Evolutionary conservation across 64 coral and sea anemone genomes (phyloP), one percentile per base, ranked within the genome.

Genomic region (Actinia equina): DNA sequence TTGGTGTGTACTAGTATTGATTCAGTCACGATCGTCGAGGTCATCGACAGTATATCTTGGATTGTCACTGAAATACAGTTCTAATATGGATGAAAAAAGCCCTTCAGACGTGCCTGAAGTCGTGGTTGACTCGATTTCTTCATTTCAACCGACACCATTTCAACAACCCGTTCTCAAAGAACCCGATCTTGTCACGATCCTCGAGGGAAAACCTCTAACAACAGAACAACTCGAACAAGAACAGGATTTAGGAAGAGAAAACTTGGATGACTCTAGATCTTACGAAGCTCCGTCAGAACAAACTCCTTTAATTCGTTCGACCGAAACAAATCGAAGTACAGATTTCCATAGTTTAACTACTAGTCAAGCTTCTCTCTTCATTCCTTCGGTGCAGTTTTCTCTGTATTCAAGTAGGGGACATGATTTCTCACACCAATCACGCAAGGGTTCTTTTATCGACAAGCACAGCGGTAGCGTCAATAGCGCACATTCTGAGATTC

Each of bases 381-480:
- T 94, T 77, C 93, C 89, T 44, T 94, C 93, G 3, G 86, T 94
- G 43, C 89, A 94, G 82, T 87, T 94, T 53, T 94, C 93, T 46
- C 83, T 94, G 65, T 94, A 94, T 43, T 94, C 93, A 7, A 91
- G 86, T 26, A 82, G 93, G 43, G 57, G 86, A 65, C 25, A 82
- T 86, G n/a, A 58, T 45, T 14, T 82, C 44, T 82, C 53, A 17
- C 80, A 51, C 9, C 37, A 23, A 6, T 51, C 78, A 3, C 78
- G 78, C 6, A 44, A 23, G 14, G 78, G 44, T 3, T 81, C 45
- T 49, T 18, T 19, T 9, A 23, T 52, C 17, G 77, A 46, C 12
- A 81, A 81, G 41, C 5, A 81, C 27, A 81, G 42, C 44, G 0
- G 12, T 81, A 81, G 78, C 16, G 44, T 81, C 5, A 20, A 81